These are phyloP conservation scores for Ditula angustiorana DNA, from an alignment of 2,888 invertebrate genomes.

Conservation along the genomic window DNA sequence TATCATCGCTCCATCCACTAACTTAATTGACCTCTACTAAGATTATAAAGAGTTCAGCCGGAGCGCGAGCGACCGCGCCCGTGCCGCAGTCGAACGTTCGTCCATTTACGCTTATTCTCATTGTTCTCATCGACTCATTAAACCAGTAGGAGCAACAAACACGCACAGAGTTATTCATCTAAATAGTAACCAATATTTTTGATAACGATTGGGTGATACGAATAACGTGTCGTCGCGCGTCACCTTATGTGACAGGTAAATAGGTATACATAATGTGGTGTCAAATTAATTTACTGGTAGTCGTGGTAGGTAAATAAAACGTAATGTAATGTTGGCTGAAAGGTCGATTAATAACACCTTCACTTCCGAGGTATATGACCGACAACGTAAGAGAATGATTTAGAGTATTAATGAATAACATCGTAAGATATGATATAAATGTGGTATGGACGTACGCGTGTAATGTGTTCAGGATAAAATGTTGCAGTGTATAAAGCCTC, in stretches of 20 bases:
- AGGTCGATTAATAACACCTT: neutral
- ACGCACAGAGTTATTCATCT: slow-evolving; percentile 66
- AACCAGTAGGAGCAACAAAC: slow-evolving; percentile 62
- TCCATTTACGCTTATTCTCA: slow-evolving; percentile 16
- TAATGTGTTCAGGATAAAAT: too few relatives aligned
- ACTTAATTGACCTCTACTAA: slow-evolving; percentile 36
- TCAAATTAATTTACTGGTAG: slow-evolving; percentile 45
- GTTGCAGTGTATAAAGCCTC: too few relatives aligned
- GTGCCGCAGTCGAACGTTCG: neutral
- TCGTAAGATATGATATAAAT: too few relatives aligned
- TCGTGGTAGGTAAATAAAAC: slow-evolving; percentile 5
- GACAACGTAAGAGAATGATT: too few relatives aligned
- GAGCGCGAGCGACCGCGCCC: neutral
- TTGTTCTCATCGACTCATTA: slow-evolving; percentile 26
- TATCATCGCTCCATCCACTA: slow-evolving; percentile 79
- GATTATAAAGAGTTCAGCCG: neutral
- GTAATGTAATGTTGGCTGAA: neutral
- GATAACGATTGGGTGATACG: slow-evolving; percentile 52
- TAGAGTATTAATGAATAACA: too few relatives aligned
- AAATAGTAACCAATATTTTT: slow-evolving; percentile 67
- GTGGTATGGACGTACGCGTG: too few relatives aligned
- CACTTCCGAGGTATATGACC: neutral
- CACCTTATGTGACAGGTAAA: slow-evolving; percentile 41
- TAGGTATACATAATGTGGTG: slow-evolving; percentile 41
- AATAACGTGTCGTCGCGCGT: slow-evolving; percentile 17